Evolutionary conservation across 2,113 vertebrate species (phyloP).

Genomic region (Lophotis ruficrista): DNA sequence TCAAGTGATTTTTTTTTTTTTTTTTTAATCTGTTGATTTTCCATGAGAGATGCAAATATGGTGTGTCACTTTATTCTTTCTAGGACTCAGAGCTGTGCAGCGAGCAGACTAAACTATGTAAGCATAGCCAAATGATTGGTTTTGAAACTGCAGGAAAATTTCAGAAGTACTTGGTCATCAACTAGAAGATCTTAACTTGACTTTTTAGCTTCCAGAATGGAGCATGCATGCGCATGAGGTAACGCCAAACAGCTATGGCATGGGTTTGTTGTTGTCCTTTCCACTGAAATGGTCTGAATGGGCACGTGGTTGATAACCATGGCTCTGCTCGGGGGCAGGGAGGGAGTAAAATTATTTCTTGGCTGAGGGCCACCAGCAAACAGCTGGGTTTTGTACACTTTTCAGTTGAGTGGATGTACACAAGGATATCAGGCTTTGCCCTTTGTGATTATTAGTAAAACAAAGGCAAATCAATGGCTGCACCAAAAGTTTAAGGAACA

Average conservation of each 20-base stretch:
- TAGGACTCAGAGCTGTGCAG: background rate
- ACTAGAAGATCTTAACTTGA: background rate
- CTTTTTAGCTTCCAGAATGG: background rate
- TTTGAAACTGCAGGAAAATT: background rate
- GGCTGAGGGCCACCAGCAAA: background rate
- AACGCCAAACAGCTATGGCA: background rate
- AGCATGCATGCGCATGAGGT: background rate
- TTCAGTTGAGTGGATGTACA: background rate
- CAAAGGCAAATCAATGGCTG: background rate
- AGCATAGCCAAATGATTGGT: background rate
- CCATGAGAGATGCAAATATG: background rate
- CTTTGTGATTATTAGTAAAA: background rate
- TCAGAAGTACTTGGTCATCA: background rate
- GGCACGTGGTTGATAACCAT: fast-evolving
- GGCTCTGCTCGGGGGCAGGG: background rate
- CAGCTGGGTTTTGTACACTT: background rate
- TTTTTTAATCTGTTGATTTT: background rate
- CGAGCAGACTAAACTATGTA: fast-evolving
- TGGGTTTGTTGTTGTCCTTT: background rate
- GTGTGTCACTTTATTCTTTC: background rate
- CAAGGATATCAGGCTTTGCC: background rate
- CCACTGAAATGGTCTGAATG: background rate
- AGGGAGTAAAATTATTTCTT: background rate
- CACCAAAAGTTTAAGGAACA: background rate
- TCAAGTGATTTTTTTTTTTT: background rate